Base-by-base conservation (phyloP, 2,888 invertebrate species). In the Dryobotodes eremita region DNA sequence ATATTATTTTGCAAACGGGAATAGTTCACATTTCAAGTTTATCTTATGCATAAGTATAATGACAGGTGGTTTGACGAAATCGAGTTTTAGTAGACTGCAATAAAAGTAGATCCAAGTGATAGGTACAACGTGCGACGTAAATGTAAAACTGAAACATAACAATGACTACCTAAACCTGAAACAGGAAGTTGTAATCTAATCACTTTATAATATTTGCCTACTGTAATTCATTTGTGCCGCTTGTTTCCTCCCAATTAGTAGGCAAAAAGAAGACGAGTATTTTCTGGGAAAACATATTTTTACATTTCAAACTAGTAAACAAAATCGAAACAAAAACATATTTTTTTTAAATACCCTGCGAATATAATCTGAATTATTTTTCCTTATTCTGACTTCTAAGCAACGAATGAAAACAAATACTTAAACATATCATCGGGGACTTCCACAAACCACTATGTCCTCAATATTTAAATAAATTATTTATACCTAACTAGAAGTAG, bases 281-380 rank as follows among this genome's bases (percentile, higher is more conserved):
- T 79, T 89, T 84, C 79, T 42, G 53, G 62, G 80, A 87, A 83
- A 74, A 69, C 59, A 78, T 89, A 83, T 86, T 75, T 65, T 69
- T n/a, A 71, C 46, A 66, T 36, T n/a, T 26, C 15, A 50, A 69
- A 66, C 17, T 42, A 42, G 48, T 62, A 76, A 75, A 83, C 75
- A 17, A 53, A 59, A 6, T 57, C 50, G 70, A 85, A 23, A 76
- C 50, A 79, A 83, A 86, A 23, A 75, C 55, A 79, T 78, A 11
- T 71, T 71, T 81, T 71, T 20, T 53, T 50, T 31, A 0, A 10
- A 42, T 23, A 76, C 75, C 82, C 65, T 65, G 80, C 69, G 75
- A 53, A 87, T 70, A 87, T 69, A 78, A 83, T 23, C 84, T 76
- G 20, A 69, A 62, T 80, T 48, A 15, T 55, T 85, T 82, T 84